These are phyloP conservation scores for Trichonephila inaurata DNA, from an alignment of 1,140 invertebrate genomes.

Conservation along the genomic window DNA sequence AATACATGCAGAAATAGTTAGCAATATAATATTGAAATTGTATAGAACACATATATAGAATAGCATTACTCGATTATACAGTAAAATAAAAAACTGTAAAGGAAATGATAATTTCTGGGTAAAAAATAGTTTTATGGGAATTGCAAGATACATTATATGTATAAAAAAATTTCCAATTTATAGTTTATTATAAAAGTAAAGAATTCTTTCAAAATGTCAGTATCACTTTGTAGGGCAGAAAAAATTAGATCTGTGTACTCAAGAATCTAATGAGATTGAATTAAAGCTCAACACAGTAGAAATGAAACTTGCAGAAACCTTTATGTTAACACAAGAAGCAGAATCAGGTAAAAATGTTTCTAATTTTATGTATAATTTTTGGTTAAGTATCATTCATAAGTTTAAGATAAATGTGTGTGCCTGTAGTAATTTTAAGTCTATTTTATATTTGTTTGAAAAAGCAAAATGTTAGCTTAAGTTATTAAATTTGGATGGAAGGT, in stretches of 20 bases:
- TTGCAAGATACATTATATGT: too few species aligned
- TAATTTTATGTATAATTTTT: too few species aligned
- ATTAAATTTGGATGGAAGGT: not conserved
- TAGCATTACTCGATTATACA: too few species aligned
- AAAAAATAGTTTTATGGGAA: too few species aligned
- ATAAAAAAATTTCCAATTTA: too few species aligned
- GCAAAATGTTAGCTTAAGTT: not conserved
- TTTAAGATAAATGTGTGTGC: not conserved
- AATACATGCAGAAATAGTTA: too few species aligned
- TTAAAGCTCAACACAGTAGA: constrained; percentile 58
- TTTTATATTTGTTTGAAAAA: not conserved
- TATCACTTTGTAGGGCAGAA: constrained; percentile 12
- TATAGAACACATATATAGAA: too few species aligned
- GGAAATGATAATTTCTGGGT: too few species aligned
- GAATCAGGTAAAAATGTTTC: constrained; percentile 44
- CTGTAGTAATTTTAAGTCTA: not conserved
- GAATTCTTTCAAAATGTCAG: not conserved
- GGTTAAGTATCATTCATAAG: not conserved
- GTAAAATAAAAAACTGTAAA: too few species aligned
- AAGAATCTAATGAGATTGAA: constrained; percentile 57
- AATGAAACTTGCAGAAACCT: constrained; percentile 47
- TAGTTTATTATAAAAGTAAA: too few species aligned
- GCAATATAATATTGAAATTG: too few species aligned
- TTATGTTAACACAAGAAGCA: constrained; percentile 33
- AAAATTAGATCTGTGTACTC: constrained; percentile 38